Base-by-base conservation (phyloP, 2,113 vertebrate species). In the Percopsis transmontana region DNA sequence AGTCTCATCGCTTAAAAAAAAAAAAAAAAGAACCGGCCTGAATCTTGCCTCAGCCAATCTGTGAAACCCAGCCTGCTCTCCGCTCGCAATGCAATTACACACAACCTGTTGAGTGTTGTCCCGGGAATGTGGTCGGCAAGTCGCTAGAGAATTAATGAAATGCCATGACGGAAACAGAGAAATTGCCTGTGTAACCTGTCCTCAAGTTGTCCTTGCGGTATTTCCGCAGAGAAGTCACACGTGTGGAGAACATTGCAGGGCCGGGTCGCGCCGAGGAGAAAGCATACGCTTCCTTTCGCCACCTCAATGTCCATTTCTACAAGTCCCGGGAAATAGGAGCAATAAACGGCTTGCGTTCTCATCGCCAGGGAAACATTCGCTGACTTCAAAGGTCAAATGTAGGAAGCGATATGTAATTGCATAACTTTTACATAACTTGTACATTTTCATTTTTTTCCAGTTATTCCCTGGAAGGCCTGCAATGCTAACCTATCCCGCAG, bases 101-200 rank as follows among this genome's bases (percentile, higher is more conserved):
- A 81, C 83, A 89, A 92, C 91, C 83, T 90, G 92, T 92, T 90
- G 89, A 88, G 74, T 90, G 90, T 91, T 88, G 90, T 91, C 80
- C 78, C 77, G 24, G 82, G 87, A 91, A 88, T 71, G 89, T 72
- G 64, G 82, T 79, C 77, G 70, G 81, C 81, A 69, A 89, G 87
- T 88, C 89, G 65, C 90, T 68, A 64, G 90, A 88, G 91, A 90
- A 86, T 88, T 89, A 90, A 92, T 91, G 88, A 90, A 92, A 92
- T 86, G 86, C 88, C 76, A 85, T 72, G 74, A 87, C 82, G 83
- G 86, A 88, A 76, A 75, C 63, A 87, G 83, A 91, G 85, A 89
- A 91, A 91, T 91, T 90, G 89, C 84, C 83, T 83, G 66, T 72
- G 75, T 88, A 91, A 92, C 88, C 89, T 88, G 74, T 81, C 84